phyloP scores from a whole-genome alignment of 2,888 invertebrate genomes.

The Tyria jacobaeae region DNA sequence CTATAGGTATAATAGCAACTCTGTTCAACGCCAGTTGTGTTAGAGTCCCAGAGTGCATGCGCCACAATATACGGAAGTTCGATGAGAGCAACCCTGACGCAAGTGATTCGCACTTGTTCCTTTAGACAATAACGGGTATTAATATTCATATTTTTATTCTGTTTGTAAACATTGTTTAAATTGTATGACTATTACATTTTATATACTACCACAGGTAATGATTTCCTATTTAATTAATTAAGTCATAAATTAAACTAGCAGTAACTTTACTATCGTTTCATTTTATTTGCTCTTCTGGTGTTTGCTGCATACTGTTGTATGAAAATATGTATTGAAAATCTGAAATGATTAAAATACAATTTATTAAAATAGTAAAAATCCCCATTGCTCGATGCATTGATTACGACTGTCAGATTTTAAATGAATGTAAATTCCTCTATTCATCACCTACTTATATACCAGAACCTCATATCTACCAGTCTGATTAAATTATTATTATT shows the following conservation, averaged over 20 bases:
- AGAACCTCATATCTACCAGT: too few species aligned
- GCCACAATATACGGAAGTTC: conserved; percentile 50
- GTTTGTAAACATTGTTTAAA: conserved; percentile 13
- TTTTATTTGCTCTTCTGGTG: neutral
- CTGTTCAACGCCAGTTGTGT: conserved; percentile 52
- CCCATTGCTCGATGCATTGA: too few species aligned
- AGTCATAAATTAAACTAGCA: neutral
- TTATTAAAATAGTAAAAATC: too few species aligned
- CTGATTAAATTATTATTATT: too few species aligned
- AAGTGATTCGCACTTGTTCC: conserved; percentile 35
- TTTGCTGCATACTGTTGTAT: neutral
- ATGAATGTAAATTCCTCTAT: too few species aligned
- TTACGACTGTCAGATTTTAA: too few species aligned
- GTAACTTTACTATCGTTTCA: neutral
- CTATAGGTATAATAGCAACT: conserved; percentile 62
- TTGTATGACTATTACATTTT: conserved; percentile 10
- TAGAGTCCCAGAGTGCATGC: conserved; percentile 45
- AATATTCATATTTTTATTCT: conserved; percentile 42
- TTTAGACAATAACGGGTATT: conserved; percentile 37
- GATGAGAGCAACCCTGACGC: conserved; percentile 44
- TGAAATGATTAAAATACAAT: too few species aligned
- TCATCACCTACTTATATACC: too few species aligned
- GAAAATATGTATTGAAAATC: neutral
- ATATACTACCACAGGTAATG: neutral
- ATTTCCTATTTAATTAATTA: neutral